Conservation (phyloP, 2,888 invertebrate genomes). For the Limenitis camilla region DNA sequence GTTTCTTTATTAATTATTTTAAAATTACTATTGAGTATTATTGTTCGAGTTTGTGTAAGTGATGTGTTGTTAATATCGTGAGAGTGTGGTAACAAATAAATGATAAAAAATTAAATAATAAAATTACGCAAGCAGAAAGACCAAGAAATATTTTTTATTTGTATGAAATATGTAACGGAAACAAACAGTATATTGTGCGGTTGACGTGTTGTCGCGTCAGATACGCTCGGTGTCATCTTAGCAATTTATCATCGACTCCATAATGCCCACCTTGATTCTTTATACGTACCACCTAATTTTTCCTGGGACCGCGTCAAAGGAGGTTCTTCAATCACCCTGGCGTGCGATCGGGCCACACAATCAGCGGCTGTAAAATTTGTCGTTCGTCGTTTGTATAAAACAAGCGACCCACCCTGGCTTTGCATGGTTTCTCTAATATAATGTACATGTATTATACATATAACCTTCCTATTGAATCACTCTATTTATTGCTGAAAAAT, state of each 20-base stretch:
- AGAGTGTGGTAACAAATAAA: too few relatives aligned
- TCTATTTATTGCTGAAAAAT: too few relatives aligned
- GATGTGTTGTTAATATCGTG: too few relatives aligned
- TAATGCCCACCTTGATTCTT: conserved; percentile 51
- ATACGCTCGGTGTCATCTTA: conserved; percentile 28
- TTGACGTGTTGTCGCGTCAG: not conserved
- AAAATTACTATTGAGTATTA: too few relatives aligned
- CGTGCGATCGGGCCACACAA: conserved; percentile 10
- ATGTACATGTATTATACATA: too few relatives aligned
- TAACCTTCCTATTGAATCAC: too few relatives aligned
- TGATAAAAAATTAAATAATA: too few relatives aligned
- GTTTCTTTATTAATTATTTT: too few relatives aligned
- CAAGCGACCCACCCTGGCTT: too few relatives aligned
- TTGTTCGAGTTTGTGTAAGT: too few relatives aligned
- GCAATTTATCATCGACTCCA: conserved; percentile 39
- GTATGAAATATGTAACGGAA: not conserved
- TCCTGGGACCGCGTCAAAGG: conserved; percentile 60
- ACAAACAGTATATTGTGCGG: not conserved
- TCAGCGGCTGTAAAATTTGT: not conserved
- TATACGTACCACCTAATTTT: conserved; percentile 62
- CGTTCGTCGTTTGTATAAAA: not conserved
- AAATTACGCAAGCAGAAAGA: too few relatives aligned
- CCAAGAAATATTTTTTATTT: not conserved
- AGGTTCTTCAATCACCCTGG: conserved; percentile 62
- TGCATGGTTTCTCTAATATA: too few relatives aligned